Conservation (phyloP, 2,888 invertebrate genomes). For the Zaprionus bogoriensis region DNA sequence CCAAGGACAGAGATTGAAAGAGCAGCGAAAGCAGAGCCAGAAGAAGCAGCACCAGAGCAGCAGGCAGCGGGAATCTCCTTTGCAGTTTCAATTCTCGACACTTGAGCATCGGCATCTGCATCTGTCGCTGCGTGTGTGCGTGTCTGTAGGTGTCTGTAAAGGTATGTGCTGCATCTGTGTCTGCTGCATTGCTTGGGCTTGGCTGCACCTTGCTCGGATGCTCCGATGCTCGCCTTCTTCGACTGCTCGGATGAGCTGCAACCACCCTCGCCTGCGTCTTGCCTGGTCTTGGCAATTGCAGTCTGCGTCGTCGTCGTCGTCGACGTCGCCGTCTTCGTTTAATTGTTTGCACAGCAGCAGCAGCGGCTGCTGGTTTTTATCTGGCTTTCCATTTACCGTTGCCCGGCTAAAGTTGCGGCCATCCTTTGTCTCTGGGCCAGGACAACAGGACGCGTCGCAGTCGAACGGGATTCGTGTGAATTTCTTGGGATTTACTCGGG, state of each 20-base stretch:
- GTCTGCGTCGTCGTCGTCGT: neutral
- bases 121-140: conserved; percentile 14
- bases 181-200: conserved; percentile 22
- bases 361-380: conserved; percentile 56
- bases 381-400: conserved; percentile 54
- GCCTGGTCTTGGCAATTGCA: neutral
- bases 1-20: conserved; percentile 16
- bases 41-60: conserved; percentile 1
- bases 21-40: neutral
- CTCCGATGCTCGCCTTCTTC: too few relatives aligned
- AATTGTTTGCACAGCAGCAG: conserved; percentile 76
- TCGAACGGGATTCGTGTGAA: conserved; percentile 52
- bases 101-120: conserved; percentile 45
- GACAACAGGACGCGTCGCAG: conserved; percentile 38
- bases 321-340: conserved; percentile 34
- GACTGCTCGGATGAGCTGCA: conserved; percentile 22
- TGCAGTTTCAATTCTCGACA: conserved; percentile 62
- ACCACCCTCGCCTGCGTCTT: conserved; percentile 12
- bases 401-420: conserved; percentile 7
- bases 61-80: conserved; percentile 34
- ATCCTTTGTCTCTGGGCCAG: conserved; percentile 30
- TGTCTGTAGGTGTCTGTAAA: too few relatives aligned
- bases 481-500: conserved; percentile 46
- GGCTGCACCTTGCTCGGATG: conserved; percentile 60
- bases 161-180: conserved; percentile 19